Conservation (phyloP, 2,888 invertebrate species). For the Brenthis hecate region DNA sequence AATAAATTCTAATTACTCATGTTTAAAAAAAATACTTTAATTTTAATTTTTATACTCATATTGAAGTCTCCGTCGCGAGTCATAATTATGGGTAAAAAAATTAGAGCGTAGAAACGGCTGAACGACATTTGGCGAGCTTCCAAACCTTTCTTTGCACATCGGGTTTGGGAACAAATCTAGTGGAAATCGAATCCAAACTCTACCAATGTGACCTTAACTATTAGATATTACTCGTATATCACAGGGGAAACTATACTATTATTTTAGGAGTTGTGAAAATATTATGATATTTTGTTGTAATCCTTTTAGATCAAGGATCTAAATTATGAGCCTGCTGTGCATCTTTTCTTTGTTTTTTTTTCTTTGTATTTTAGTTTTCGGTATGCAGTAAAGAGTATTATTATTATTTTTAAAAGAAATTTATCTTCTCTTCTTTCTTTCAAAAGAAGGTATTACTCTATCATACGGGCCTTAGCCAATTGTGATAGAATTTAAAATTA, state of each 20-base stretch:
- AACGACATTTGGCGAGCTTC: conserved; percentile 65
- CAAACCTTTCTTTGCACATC: conserved; percentile 57
- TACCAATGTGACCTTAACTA: conserved; percentile 38
- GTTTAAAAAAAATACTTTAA: background rate
- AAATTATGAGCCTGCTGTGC: background rate
- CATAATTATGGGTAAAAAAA: conserved; percentile 65
- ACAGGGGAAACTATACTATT: conserved; percentile 5
- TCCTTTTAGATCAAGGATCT: background rate
- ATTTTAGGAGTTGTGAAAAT: conserved; percentile 8
- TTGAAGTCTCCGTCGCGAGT: conserved; percentile 50
- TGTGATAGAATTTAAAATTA: no score
- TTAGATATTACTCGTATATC: conserved; percentile 19
- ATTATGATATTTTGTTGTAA: conserved; percentile 1
- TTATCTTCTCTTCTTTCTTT: no score
- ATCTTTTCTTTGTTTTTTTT: no score
- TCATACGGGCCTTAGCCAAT: no score
- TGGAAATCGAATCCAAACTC: conserved; percentile 49
- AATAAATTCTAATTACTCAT: background rate
- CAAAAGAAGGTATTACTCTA: no score
- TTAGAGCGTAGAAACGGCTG: conserved; percentile 66
- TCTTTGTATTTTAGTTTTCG: no score
- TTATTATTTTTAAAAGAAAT: no score
- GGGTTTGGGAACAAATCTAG: conserved; percentile 62
- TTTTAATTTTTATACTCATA: conserved; percentile 9
- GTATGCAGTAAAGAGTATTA: no score